Percentiles rank a stretch among this genome's conserved stretches.
Evolutionary conservation across 2,888 invertebrate genomes (phyloP).

Genomic region (Pseudolycoriella hygida): DNA sequence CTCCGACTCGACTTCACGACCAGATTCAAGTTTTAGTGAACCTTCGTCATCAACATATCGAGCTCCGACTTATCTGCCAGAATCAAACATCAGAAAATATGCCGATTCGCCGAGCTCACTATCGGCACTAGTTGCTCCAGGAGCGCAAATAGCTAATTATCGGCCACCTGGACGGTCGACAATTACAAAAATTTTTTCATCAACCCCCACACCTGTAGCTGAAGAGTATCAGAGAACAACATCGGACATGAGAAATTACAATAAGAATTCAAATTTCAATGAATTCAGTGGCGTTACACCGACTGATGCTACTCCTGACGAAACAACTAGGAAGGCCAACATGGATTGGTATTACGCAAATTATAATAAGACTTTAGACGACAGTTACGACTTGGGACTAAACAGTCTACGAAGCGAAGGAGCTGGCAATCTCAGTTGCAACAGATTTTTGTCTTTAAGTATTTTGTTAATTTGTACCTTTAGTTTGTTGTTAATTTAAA

Average conservation of each 20-base stretch:
- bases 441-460: too few species aligned
- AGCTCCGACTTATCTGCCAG: neutral
- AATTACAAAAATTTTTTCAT: constrained; percentile 39
- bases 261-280: constrained; percentile 3
- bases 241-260: constrained; percentile 2
- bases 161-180: constrained; percentile 33
- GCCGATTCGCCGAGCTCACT: constrained; percentile 31
- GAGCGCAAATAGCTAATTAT: constrained; percentile 30
- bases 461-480: too few species aligned
- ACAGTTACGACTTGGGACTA: neutral
- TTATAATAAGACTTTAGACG: constrained; percentile 41
- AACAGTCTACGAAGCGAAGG: neutral
- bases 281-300: neutral
- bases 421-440: too few species aligned
- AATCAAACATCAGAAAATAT: neutral
- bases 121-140: constrained; percentile 44
- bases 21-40: neutral
- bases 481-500: too few species aligned
- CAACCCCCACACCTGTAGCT: constrained; percentile 14
- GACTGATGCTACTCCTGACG: constrained; percentile 25
- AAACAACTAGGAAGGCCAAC: constrained; percentile 31
- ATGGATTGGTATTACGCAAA: constrained; percentile 79
- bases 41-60: neutral
- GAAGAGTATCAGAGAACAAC: constrained; percentile 26
- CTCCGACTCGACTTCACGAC: neutral